These are phyloP conservation scores for Mnemiopsis leidyi DNA, from an alignment of 37 sponge, comb jelly and placozoan genomes.

Conservation along the genomic window DNA sequence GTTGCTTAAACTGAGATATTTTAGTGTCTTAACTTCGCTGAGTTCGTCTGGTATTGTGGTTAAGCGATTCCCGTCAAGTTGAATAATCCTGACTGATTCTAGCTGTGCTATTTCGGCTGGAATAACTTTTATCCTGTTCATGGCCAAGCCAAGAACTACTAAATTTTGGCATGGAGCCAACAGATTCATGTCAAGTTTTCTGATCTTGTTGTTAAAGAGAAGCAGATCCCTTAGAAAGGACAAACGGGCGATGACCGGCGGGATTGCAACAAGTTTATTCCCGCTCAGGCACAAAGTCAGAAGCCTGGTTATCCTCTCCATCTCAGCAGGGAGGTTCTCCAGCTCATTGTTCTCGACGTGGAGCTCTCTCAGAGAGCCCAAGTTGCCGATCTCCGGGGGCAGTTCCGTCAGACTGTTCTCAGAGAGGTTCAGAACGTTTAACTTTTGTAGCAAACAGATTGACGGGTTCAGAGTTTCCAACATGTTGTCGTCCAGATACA, in stretches of 20 bases:
- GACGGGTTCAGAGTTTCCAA: background rate
- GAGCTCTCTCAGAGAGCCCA: constrained; percentile 3
- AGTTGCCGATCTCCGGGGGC: constrained; percentile 24
- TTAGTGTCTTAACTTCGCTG: background rate
- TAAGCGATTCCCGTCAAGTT: constrained; percentile 18
- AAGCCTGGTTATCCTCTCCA: background rate
- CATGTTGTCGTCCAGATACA: constrained; percentile 61
- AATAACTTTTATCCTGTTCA: constrained; percentile 46
- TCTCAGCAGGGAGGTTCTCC: constrained; percentile 8
- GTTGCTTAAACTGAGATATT: constrained; percentile 54
- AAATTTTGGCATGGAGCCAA: background rate
- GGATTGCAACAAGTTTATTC: constrained; percentile 1
- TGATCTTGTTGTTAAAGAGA: constrained; percentile 62
- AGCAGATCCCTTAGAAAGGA: constrained; percentile 37
- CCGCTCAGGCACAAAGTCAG: constrained; percentile 15
- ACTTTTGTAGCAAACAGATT: background rate
- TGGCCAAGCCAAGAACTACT: constrained; percentile 34
- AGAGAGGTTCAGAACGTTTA: constrained; percentile 35
- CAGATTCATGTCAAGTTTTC: background rate
- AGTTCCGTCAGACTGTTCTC: background rate
- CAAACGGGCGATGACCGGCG: constrained; percentile 9
- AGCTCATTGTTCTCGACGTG: constrained; percentile 52
- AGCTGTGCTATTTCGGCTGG: constrained; percentile 17
- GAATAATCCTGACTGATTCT: background rate
- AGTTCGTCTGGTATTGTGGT: constrained; percentile 8